A percentile compares a stretch with the other conserved stretches of the same genome.
These are phyloP conservation scores for Scarus forsteni DNA, from an alignment of 2,797 vertebrate genomes.

Conservation along the genomic window DNA sequence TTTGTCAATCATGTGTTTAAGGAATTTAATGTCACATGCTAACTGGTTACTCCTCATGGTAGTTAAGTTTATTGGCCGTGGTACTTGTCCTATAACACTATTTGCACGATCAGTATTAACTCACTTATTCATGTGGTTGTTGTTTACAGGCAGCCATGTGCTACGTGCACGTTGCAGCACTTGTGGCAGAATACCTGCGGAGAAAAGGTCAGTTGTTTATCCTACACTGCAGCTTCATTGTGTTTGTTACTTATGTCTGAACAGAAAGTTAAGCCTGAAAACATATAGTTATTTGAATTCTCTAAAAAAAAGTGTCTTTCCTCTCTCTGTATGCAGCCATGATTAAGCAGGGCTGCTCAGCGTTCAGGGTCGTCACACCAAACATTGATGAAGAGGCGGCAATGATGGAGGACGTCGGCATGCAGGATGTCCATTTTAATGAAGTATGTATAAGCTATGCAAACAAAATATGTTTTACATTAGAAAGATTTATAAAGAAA, in stretches of 20 bases:
- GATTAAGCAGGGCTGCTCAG: slow-evolving; percentile 95
- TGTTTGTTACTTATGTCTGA: no score
- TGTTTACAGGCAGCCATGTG: slow-evolving; percentile 94
- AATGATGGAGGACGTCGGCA: slow-evolving; percentile 99
- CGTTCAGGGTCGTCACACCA: slow-evolving; percentile 95
- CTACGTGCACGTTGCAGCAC: slow-evolving; percentile 95
- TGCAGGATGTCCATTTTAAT: slow-evolving; percentile 99
- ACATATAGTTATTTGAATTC: no score
- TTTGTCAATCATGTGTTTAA: background rate
- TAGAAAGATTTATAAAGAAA: no score
- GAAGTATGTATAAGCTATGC: slow-evolving; percentile 82
- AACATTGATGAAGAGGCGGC: slow-evolving; percentile 98
- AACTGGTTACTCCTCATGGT: background rate
- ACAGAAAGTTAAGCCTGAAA: no score
- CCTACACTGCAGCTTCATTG: no score
- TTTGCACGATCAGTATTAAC: background rate
- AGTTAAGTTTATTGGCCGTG: background rate
- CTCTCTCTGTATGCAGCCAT: slow-evolving; percentile 82
- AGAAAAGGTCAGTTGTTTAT: slow-evolving; percentile 89
- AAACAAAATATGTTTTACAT: no score
- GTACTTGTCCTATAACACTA: background rate
- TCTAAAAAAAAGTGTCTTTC: background rate
- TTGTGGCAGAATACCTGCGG: slow-evolving; percentile 96
- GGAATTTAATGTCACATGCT: background rate
- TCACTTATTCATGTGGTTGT: slow-evolving; percentile 32